These are phyloP conservation scores for Tyto alba DNA, from an alignment of 2,113 vertebrate genomes.

Conservation along the genomic window DNA sequence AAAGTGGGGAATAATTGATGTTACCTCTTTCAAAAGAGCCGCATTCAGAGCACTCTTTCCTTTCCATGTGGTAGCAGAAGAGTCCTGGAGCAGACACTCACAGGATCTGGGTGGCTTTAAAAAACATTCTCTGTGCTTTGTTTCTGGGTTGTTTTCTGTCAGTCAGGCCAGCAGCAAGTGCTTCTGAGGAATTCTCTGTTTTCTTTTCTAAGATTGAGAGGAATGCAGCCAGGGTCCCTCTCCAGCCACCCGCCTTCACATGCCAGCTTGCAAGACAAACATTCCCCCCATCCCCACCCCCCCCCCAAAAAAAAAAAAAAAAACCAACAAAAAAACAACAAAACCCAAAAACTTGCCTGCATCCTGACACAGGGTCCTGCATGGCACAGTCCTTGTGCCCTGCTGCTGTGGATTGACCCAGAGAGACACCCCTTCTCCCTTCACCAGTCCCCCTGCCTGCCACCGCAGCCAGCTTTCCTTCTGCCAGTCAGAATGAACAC, in stretches of 20 bases:
- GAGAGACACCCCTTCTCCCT: neutral
- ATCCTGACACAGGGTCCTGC: rapidly evolving
- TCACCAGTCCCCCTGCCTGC: neutral
- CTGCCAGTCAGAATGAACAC: rapidly evolving
- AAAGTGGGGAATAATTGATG: neutral
- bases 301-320: too few species aligned
- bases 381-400: rapidly evolving
- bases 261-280: neutral
- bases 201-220: conserved; percentile 41
- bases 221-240: conserved; percentile 11
- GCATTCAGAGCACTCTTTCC: neutral
- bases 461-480: too few species aligned
- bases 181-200: conserved; percentile 30
- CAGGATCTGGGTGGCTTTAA: neutral
- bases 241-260: neutral
- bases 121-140: neutral
- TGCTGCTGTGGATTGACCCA: neutral
- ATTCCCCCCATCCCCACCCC: too few species aligned
- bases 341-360: neutral
- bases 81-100: neutral
- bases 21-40: neutral
- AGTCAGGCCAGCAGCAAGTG: neutral
- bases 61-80: neutral
- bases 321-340: too few species aligned
- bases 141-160: neutral